A percentile compares a stretch with the other conserved stretches of the same genome.
Conservation (phyloP, 2,797 vertebrate genomes). For the Platalea minor region DNA sequence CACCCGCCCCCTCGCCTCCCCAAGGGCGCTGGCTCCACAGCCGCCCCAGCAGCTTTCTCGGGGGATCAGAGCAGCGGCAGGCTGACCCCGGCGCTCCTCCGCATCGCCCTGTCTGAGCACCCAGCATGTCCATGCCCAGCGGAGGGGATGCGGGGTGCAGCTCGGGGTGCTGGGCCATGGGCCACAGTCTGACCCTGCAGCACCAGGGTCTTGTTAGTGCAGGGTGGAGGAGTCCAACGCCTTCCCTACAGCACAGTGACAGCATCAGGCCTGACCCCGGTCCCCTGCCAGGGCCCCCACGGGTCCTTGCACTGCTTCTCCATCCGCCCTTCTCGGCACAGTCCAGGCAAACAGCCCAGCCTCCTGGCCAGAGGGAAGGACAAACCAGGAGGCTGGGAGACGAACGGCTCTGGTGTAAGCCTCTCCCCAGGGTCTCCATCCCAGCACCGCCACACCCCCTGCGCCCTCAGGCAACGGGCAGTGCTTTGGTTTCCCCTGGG, state of each 20-base stretch:
- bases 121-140: rapidly evolving
- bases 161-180: neutral
- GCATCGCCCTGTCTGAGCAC: neutral
- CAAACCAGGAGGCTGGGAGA: neutral
- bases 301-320: neutral
- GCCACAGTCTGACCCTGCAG: neutral
- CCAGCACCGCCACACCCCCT: neutral
- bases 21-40: rapidly evolving
- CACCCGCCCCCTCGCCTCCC: neutral
- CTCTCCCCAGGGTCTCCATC: neutral
- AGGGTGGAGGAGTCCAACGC: neutral
- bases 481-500: neutral
- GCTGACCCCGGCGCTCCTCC: rapidly evolving
- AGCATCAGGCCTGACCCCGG: neutral
- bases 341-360: neutral
- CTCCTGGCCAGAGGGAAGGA: neutral
- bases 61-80: neutral
- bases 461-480: neutral
- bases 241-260: neutral
- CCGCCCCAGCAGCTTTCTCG: neutral
- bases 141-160: rapidly evolving
- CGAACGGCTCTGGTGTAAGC: rapidly evolving
- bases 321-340: neutral
- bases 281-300: neutral
- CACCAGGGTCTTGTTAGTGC: neutral